Percentiles rank a stretch among this genome's conserved stretches.
Conservation (phyloP, 2,888 invertebrate genomes). For the Calliphora vomitoria region DNA sequence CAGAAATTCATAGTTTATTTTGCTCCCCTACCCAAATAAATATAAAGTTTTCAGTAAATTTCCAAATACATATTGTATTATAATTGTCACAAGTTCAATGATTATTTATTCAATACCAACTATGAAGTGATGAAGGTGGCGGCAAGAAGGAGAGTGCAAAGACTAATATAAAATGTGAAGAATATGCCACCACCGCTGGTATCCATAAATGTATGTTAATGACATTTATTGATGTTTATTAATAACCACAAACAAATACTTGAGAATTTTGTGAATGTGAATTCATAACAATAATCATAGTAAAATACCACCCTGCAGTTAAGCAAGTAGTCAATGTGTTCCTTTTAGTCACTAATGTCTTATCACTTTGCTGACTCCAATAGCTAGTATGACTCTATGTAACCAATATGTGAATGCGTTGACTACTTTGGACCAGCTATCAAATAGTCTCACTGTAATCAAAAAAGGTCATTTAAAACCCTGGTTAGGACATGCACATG, state of each 20-base stretch:
- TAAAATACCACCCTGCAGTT: no score
- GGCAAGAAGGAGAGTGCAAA: not conserved
- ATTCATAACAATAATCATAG: conserved; percentile 26
- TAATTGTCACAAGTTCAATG: conserved; percentile 18
- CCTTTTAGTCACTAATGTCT: no score
- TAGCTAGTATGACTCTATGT: no score
- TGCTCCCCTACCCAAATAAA: no score
- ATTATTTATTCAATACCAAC: conserved; percentile 40
- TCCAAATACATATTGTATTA: not conserved
- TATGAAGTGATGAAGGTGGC: not conserved
- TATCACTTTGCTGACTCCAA: no score
- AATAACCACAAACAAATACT: conserved; percentile 42
- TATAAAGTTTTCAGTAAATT: not conserved
- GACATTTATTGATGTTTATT: conserved; percentile 55
- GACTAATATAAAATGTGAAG: not conserved
- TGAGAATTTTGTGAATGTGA: not conserved
- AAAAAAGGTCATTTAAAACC: no score
- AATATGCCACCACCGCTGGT: not conserved
- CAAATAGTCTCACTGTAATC: no score
- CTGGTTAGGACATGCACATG: no score
- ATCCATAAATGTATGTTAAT: conserved; percentile 30
- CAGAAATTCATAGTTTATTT: no score
- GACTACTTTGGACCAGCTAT: no score
- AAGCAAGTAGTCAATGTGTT: no score
- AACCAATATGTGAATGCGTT: no score